Evolutionary conservation across 2,113 vertebrate genomes (phyloP), one percentile per base, ranked within the genome.

Genomic region (Odontophorus gujanensis): DNA sequence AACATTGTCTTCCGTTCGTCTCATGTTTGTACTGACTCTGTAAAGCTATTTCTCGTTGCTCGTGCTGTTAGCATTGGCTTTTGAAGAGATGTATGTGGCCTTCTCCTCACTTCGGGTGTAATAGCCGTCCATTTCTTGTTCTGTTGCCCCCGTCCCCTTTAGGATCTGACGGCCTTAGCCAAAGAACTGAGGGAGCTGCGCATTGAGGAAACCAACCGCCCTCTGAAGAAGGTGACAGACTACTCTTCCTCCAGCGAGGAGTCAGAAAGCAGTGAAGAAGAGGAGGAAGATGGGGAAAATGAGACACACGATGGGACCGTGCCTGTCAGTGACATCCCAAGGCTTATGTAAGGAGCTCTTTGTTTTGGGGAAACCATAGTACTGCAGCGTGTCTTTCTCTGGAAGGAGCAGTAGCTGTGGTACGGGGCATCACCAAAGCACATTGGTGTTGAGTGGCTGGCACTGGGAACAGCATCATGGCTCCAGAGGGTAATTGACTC

Each of bases 211-310:
- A 98, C 98, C 51, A 99, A 98, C 83, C 98, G 99, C 0, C 99
- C 99, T 6, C 98, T 99, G 6, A 98, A 99, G 97, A 99, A 99
- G 94, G 99, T 99, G 97, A 99, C 99, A 0, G 99, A 99, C 96
- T 99, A 99, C 94, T 99, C 99, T 14, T 99, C 99, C 12, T 99
- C 99, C 95, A 99, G 99, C 0, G 99, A 99, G 89, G 99, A 99
- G 65, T 99, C 99, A 0, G 99, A 99, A 92, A 99, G 99, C 95
- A 99, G 99, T 4, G 99, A 98, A 40, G 98, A 98, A 65, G 98
- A 99, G 86, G 99, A 99, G 9, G 99, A 99, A 90, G 99, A 99
- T 1, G 99, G 98, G 43, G 99, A 99, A 50, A 98, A 98, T 2
- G 99, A 99, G 80, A 97, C 98, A 0, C 99, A 99, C 0, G 99